Conservation (phyloP, 2,888 invertebrate genomes). For the Philhelius pedissequus region DNA sequence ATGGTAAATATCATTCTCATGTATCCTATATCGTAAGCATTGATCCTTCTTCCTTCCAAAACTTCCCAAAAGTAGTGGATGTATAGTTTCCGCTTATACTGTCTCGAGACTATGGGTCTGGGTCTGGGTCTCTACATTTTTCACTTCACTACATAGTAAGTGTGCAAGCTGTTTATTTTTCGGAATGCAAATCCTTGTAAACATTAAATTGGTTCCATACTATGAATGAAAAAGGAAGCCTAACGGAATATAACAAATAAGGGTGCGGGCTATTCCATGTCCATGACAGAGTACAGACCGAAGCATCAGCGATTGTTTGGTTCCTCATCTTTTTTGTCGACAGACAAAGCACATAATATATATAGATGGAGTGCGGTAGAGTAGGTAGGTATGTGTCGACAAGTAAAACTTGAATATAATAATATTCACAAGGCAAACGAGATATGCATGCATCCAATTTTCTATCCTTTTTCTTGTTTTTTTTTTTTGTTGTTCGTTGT, state of each 20-base stretch:
- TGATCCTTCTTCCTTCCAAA: conserved; percentile 18
- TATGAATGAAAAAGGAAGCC: conserved; percentile 37
- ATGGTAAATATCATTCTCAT: conserved; percentile 40
- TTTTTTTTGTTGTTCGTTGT: not conserved
- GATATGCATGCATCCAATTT: conserved; percentile 17
- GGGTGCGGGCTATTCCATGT: not conserved
- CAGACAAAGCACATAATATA: conserved; percentile 1
- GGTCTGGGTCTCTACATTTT: not conserved
- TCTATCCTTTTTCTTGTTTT: not conserved
- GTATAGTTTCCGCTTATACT: conserved; percentile 3
- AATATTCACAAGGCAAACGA: conserved; percentile 33
- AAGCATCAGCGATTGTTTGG: conserved; percentile 39
- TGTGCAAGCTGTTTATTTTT: conserved; percentile 15
- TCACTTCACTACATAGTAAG: conserved; percentile 21
- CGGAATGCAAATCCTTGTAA: conserved; percentile 56
- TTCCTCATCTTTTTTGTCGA: conserved; percentile 27
- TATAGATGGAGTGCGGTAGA: not conserved
- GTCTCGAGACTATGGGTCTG: not conserved
- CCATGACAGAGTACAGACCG: not conserved
- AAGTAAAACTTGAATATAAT: conserved; percentile 46
- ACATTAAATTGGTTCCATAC: conserved; percentile 52
- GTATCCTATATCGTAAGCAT: conserved; percentile 17
- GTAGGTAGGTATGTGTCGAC: conserved; percentile 43
- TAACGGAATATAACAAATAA: conserved; percentile 24
- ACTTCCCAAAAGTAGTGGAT: not conserved